Percentiles rank a stretch among this genome's conserved stretches.
Conservation (phyloP, 2,888 invertebrate species). For the Mythimna impura region DNA sequence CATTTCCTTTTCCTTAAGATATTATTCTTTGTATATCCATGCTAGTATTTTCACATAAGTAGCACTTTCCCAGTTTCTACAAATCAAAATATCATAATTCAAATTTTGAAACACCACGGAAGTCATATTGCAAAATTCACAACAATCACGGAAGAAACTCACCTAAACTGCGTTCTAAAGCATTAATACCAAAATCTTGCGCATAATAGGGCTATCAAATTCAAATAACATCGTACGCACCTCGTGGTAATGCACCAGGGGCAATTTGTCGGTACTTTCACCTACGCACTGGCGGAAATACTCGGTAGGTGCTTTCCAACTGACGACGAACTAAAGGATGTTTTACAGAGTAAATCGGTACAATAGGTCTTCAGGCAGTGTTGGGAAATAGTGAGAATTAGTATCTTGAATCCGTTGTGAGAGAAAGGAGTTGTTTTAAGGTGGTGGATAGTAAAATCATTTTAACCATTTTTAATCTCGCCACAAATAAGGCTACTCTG, state of each 20-base stretch:
- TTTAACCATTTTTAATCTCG: not conserved
- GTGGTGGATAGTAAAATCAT: not conserved
- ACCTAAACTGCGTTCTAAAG: conserved; percentile 26
- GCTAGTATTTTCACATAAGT: not conserved
- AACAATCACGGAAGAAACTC: conserved; percentile 40
- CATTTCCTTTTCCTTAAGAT: no score
- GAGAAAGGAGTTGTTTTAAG: conserved; percentile 1
- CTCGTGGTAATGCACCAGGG: conserved; percentile 60
- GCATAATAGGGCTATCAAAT: conserved; percentile 66
- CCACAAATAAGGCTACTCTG: no score
- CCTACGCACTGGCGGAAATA: conserved; percentile 71
- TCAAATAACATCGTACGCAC: conserved; percentile 66
- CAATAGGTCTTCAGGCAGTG: conserved; percentile 48
- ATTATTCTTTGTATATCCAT: no score
- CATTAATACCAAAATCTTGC: conserved; percentile 57
- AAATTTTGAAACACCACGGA: conserved; percentile 18
- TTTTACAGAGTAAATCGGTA: conserved; percentile 44
- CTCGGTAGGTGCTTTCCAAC: conserved; percentile 57
- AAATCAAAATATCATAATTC: conserved; percentile 4
- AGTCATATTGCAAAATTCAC: conserved; percentile 26
- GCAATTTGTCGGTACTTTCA: conserved; percentile 75
- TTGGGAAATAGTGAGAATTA: conserved; percentile 35
- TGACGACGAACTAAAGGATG: conserved; percentile 57
- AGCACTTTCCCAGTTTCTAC: not conserved
- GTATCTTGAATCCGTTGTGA: conserved; percentile 6